Conservation (phyloP, 2,113 vertebrate species). For the Pangasianodon hypophthalmus region DNA sequence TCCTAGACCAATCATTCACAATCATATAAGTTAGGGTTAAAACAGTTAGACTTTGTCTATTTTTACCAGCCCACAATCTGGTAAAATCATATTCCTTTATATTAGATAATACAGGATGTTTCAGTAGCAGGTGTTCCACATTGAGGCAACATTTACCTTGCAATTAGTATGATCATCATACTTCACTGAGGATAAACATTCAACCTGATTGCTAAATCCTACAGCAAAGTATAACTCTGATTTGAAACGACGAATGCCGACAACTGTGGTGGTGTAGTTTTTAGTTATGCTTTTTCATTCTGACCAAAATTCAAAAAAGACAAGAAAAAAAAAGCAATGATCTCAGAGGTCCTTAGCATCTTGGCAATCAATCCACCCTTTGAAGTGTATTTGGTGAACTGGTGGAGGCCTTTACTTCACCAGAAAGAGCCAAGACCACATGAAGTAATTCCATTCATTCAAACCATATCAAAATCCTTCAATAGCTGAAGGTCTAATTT, state of each 20-base stretch:
- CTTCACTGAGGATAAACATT: not conserved
- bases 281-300: conserved; percentile 63
- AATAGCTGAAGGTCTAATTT: conserved; percentile 74
- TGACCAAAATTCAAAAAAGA: conserved; percentile 71
- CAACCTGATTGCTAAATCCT: not conserved
- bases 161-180: not conserved
- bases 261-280: conserved; percentile 40
- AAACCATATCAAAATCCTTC: conserved; percentile 64
- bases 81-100: not conserved
- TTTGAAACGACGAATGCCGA: conserved; percentile 2
- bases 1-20: not conserved
- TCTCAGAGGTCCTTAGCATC: conserved; percentile 71
- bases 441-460: conserved; percentile 66
- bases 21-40: not conserved
- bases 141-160: not conserved
- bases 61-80: not conserved
- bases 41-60: not conserved
- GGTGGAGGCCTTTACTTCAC: conserved; percentile 65
- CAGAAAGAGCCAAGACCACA: conserved; percentile 68
- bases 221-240: not conserved
- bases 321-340: conserved; percentile 68
- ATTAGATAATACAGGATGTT: not conserved
- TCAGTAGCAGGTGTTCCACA: not conserved
- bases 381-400: conserved; percentile 70
- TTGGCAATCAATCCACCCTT: conserved; percentile 69